These are phyloP conservation scores for Eurystomus glaucurus DNA, from an alignment of 2,797 vertebrate genomes.

Conservation along the genomic window DNA sequence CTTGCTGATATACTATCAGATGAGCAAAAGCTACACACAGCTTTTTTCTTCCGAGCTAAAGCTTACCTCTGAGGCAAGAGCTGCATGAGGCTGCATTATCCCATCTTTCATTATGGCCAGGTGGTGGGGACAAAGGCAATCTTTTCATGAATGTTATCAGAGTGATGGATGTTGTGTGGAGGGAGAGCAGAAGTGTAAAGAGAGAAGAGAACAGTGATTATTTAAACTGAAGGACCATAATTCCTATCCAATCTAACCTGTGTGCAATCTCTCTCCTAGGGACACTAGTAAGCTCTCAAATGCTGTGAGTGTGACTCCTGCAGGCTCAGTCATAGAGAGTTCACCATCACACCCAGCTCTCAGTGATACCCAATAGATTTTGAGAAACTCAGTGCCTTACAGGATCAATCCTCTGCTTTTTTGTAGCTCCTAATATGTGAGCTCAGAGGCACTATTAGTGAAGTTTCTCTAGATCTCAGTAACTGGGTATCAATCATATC, in stretches of 20 bases:
- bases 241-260: not conserved
- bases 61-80: not conserved
- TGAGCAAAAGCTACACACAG: not conserved
- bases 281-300: not conserved
- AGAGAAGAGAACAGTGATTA: not conserved
- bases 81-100: not conserved
- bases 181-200: not conserved
- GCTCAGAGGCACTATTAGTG: not conserved
- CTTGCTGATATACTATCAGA: not conserved
- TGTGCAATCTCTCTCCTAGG: not conserved
- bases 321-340: rapidly evolving
- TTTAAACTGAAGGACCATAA: not conserved
- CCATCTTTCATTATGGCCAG: not conserved
- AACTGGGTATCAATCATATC: not conserved
- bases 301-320: not conserved
- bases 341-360: not conserved
- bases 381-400: not conserved
- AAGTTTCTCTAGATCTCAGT: not conserved
- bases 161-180: rapidly evolving
- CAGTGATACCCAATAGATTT: not conserved
- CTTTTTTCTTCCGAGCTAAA: not conserved
- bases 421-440: not conserved
- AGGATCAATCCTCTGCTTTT: not conserved
- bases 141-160: not conserved
- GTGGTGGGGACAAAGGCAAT: not conserved